These are phyloP conservation scores for Solenodon paradoxus DNA, from an alignment of 2,113 vertebrate genomes.

Conservation along the genomic window DNA sequence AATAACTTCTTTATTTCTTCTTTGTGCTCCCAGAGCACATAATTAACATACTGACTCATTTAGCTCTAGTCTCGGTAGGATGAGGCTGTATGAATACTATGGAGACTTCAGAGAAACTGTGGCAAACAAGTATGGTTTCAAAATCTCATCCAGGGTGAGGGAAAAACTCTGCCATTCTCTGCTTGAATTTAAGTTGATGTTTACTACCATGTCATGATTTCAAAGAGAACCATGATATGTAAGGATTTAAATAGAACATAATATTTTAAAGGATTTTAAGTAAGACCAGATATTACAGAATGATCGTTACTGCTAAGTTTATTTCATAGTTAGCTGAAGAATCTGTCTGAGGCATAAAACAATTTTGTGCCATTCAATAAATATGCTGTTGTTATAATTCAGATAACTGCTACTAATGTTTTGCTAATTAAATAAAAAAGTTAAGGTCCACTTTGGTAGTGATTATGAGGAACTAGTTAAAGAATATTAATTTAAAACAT, in stretches of 20 bases:
- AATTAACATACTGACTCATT: slow-evolving; percentile 82
- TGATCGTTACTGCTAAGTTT: not conserved
- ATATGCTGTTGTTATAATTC: not conserved
- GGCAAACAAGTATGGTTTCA: slow-evolving; percentile 50
- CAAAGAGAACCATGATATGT: not conserved
- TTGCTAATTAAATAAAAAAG: not conserved
- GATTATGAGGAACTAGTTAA: not conserved
- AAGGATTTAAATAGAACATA: not conserved
- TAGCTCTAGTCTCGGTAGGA: slow-evolving; percentile 77
- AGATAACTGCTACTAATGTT: not conserved
- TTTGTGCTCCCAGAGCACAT: slow-evolving; percentile 79
- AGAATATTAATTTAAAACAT: not conserved
- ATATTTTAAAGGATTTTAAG: not conserved
- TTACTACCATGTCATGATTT: not conserved
- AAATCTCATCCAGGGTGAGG: not conserved
- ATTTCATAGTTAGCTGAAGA: not conserved
- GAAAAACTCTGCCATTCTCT: not conserved
- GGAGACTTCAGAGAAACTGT: slow-evolving; percentile 69
- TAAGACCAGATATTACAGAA: not conserved
- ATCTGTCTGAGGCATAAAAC: not conserved
- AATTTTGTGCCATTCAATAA: not conserved
- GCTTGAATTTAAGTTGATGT: not conserved
- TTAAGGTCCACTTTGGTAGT: not conserved
- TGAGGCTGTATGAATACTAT: slow-evolving; percentile 70
- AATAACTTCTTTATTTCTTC: slow-evolving; percentile 82